Conservation (phyloP, 2,888 invertebrate species). For the Entomobrya multifasciata region DNA sequence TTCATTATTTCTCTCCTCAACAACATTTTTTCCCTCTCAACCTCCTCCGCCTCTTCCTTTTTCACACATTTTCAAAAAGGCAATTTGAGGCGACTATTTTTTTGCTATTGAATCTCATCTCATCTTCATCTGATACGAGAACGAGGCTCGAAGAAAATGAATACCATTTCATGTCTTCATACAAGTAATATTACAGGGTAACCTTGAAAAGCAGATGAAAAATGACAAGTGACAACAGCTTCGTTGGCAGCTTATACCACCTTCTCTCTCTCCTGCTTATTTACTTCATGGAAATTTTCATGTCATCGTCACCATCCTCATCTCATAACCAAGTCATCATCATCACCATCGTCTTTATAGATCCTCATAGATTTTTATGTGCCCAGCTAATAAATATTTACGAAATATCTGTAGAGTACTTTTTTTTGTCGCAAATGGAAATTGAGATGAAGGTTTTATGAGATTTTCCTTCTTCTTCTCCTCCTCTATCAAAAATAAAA, state of each 20-base stretch:
- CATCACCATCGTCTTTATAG: too few relatives aligned
- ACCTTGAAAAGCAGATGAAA: slow-evolving; percentile 58
- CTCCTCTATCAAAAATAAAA: neutral
- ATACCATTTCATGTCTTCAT: neutral
- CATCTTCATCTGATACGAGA: neutral
- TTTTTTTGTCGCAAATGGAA: slow-evolving; percentile 27
- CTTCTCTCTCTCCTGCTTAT: neutral
- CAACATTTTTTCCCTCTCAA: slow-evolving; percentile 15
- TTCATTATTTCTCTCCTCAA: too few relatives aligned
- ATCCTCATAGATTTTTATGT: neutral
- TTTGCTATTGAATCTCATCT: neutral
- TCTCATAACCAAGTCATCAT: too few relatives aligned
- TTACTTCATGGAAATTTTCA: slow-evolving; percentile 25
- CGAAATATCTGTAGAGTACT: neutral
- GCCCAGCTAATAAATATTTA: neutral
- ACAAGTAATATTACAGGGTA: neutral
- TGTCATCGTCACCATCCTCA: slow-evolving; percentile 36
- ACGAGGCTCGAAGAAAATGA: too few relatives aligned
- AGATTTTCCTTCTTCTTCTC: slow-evolving; percentile 23
- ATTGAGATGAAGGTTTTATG: slow-evolving; percentile 10
- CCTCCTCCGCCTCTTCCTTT: slow-evolving; percentile 69
- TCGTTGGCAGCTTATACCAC: neutral
- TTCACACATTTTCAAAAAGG: slow-evolving; percentile 58
- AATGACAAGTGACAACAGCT: slow-evolving; percentile 64
- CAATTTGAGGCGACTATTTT: slow-evolving; percentile 30